Evolutionary conservation across 2,797 vertebrate species (phyloP).

Genomic region (Periparus ater): DNA sequence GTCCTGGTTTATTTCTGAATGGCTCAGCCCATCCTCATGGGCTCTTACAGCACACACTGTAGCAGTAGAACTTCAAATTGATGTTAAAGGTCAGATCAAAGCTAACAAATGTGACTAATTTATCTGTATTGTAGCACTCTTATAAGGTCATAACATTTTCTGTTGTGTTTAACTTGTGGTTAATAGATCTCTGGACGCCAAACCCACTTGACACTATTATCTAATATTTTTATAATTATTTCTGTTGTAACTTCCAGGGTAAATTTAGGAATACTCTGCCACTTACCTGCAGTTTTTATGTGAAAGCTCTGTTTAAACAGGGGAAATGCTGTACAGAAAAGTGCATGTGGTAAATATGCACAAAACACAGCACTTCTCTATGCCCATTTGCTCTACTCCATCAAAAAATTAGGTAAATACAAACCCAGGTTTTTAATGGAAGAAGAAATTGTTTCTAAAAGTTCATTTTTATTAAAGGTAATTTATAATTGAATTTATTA

Average conservation of each 20-base stretch:
- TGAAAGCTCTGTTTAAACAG: not conserved
- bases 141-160: not conserved
- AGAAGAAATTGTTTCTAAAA: not conserved
- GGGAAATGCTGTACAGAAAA: not conserved
- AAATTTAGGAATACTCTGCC: not conserved
- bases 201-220: not conserved
- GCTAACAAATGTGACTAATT: not conserved
- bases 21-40: not conserved
- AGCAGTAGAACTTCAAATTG: not conserved
- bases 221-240: not conserved
- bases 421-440: not conserved
- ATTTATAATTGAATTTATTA: not conserved
- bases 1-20: not conserved
- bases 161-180: not conserved
- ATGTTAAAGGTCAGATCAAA: constrained; percentile 2
- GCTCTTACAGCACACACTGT: not conserved
- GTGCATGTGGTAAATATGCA: not conserved
- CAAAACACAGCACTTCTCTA: not conserved
- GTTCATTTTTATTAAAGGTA: not conserved
- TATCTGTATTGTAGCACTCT: not conserved
- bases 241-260: not conserved
- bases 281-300: not conserved
- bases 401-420: not conserved
- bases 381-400: not conserved
- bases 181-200: not conserved